These are phyloP conservation scores for Cheirogaleus major DNA, from an alignment of 2,797 vertebrate species.

Conservation along the genomic window DNA sequence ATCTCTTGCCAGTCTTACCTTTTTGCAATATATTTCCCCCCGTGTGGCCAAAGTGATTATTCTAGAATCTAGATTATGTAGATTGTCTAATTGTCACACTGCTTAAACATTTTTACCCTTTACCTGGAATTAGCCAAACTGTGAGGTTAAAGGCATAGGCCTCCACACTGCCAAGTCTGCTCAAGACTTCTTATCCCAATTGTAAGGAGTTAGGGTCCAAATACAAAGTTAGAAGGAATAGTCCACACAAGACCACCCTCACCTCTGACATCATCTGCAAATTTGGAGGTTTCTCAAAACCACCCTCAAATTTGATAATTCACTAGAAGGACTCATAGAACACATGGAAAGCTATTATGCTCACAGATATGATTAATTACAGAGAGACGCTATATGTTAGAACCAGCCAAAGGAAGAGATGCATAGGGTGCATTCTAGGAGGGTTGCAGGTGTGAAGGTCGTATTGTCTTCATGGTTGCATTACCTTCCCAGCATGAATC, in stretches of 20 bases:
- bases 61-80: slow-evolving; percentile 23
- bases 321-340: slow-evolving; percentile 5
- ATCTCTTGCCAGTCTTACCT: background rate
- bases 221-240: background rate
- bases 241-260: background rate
- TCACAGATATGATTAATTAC: background rate
- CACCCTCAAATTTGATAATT: background rate
- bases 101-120: slow-evolving; percentile 49
- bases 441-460: background rate
- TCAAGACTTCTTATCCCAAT: background rate
- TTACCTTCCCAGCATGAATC: background rate
- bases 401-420: background rate
- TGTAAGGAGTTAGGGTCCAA: background rate
- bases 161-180: background rate
- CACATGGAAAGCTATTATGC: background rate
- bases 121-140: background rate
- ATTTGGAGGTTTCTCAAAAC: background rate
- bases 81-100: background rate
- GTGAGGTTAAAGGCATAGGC: background rate
- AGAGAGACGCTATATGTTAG: slow-evolving; percentile 10
- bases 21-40: background rate
- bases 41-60: slow-evolving; percentile 18
- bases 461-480: background rate
- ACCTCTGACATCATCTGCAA: background rate
- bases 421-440: background rate